Percentiles rank a stretch among this genome's conserved stretches.
Evolutionary conservation across 2,797 vertebrate species (phyloP).

Genomic region (Protonibea diacanthus): DNA sequence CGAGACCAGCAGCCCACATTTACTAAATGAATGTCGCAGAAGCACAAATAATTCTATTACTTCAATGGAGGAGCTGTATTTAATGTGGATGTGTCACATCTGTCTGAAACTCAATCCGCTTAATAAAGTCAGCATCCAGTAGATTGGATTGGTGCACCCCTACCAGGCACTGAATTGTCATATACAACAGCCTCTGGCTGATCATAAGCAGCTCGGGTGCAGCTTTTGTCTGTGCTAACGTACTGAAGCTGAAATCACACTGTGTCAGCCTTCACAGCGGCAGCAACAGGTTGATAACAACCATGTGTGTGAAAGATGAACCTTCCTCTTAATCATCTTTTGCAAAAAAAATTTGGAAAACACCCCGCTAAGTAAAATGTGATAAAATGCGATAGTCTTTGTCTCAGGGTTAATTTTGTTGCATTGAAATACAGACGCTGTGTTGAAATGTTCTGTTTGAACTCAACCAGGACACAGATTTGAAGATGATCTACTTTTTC

Average conservation of each 20-base stretch:
- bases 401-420: conserved; percentile 3
- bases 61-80: not conserved
- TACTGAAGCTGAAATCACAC: not conserved
- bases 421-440: not conserved
- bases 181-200: not conserved
- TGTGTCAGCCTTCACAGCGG: not conserved
- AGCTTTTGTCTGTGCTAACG: not conserved
- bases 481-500: not conserved
- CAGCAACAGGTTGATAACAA: not conserved
- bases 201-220: not conserved
- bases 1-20: not conserved
- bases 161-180: not conserved
- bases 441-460: not conserved
- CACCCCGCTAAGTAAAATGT: not conserved
- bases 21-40: not conserved
- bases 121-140: not conserved
- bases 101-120: not conserved
- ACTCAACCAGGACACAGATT: not conserved
- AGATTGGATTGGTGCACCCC: not conserved
- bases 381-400: not conserved
- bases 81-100: not conserved
- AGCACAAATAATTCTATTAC: not conserved
- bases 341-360: not conserved
- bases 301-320: not conserved
- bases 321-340: not conserved